phyloP scores from a whole-genome alignment of 2,113 vertebrate species.

The Gadus macrocephalus region DNA sequence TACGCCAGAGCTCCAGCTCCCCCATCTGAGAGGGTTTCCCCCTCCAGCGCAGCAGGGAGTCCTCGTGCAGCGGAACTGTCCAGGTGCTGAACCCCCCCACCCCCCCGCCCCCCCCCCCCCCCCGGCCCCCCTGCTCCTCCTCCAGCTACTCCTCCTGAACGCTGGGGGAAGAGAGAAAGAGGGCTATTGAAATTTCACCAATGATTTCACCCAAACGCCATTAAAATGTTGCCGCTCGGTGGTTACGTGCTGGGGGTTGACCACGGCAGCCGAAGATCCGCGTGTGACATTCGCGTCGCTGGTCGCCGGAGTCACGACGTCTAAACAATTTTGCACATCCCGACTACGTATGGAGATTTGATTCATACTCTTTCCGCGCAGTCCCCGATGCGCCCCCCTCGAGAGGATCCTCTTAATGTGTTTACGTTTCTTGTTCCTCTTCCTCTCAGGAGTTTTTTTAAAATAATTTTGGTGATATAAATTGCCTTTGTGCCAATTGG shows the following conservation, averaged over 20 bases:
- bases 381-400: slow-evolving; percentile 39
- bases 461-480: slow-evolving; percentile 65
- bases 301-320: slow-evolving; percentile 55
- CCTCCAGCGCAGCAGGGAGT: no score
- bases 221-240: slow-evolving; percentile 42
- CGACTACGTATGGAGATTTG: slow-evolving; percentile 18
- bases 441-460: slow-evolving; percentile 53
- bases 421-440: slow-evolving; percentile 52
- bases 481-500: slow-evolving; percentile 66
- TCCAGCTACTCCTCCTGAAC: not conserved
- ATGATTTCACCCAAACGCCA: slow-evolving; percentile 44
- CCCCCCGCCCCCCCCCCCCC: no score
- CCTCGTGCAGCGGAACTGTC: no score
- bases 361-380: not conserved
- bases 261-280: slow-evolving; percentile 30
- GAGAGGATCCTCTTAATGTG: slow-evolving; percentile 45
- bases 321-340: no score
- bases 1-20: no score
- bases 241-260: slow-evolving; percentile 33
- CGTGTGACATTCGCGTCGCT: slow-evolving; percentile 66
- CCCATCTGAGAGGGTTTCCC: no score
- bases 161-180: slow-evolving; percentile 11
- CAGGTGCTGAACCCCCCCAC: no score
- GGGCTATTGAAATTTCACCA: not conserved
- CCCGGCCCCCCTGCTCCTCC: no score